Percentiles rank a stretch among this genome's conserved stretches.
Evolutionary conservation across 2,113 vertebrate genomes (phyloP).

Genomic region (Psilopsiagon aymara): DNA sequence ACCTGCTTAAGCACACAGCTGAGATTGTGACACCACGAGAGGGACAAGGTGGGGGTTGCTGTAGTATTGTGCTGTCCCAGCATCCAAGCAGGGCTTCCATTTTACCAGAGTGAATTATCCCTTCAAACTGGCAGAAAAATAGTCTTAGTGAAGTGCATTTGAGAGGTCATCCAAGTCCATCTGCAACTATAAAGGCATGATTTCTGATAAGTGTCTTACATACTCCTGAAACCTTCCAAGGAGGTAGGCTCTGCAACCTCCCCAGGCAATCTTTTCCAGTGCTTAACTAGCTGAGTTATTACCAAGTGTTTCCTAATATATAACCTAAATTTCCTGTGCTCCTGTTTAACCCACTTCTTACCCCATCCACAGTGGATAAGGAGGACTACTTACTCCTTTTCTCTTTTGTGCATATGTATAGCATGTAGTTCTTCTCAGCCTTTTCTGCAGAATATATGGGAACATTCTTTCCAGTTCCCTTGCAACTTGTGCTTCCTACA

Average conservation of each 20-base stretch:
- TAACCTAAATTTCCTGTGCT: constrained; percentile 49
- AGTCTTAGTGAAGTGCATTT: neutral
- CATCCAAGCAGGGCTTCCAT: neutral
- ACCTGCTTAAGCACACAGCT: neutral
- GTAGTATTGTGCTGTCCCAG: neutral
- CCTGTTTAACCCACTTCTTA: constrained; percentile 22
- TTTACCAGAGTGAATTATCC: neutral
- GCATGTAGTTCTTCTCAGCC: neutral
- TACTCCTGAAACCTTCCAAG: neutral
- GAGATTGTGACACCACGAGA: neutral
- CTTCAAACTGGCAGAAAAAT: neutral
- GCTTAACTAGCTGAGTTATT: constrained; percentile 42
- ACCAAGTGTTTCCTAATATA: constrained; percentile 50
- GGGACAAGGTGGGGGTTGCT: neutral
- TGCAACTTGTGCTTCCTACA: neutral
- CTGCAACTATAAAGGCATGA: neutral
- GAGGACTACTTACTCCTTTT: neutral
- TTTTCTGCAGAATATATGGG: neutral
- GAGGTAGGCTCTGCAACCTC: neutral
- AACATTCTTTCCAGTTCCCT: neutral
- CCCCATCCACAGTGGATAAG: neutral
- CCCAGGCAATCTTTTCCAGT: neutral
- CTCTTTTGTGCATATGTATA: neutral
- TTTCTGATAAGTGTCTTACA: neutral
- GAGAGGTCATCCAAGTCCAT: neutral